Evolutionary conservation across 2,113 vertebrate species (phyloP).

Genomic region (Suricata suricatta): DNA sequence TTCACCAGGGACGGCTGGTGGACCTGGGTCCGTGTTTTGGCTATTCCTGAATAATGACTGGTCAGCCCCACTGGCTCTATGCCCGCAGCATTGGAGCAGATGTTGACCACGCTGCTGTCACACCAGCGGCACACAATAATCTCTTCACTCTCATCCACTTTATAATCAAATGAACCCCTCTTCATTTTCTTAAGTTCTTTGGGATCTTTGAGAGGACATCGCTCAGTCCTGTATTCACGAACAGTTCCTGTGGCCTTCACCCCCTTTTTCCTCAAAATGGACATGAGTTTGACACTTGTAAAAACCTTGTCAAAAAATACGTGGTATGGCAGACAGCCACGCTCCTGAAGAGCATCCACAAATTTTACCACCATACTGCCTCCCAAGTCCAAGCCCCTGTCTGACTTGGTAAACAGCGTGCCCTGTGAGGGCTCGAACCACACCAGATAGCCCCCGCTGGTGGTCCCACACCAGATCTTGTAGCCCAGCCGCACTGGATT

Average conservation of each 20-base stretch:
- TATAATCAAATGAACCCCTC: slow-evolving; percentile 48
- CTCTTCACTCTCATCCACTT: slow-evolving; percentile 59
- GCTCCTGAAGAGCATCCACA: slow-evolving; percentile 49
- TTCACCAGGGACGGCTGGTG: slow-evolving; percentile 42
- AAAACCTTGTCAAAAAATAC: slow-evolving; percentile 67
- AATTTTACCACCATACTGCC: slow-evolving; percentile 65
- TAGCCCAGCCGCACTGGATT: background rate
- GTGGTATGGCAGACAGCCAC: slow-evolving; percentile 58
- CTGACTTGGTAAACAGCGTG: slow-evolving; percentile 41
- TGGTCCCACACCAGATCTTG: slow-evolving; percentile 58
- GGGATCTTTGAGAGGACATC: slow-evolving; percentile 48
- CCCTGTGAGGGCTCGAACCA: slow-evolving; percentile 71
- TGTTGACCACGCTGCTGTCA: background rate
- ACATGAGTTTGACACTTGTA: slow-evolving; percentile 66
- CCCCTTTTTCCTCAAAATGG: slow-evolving; percentile 62
- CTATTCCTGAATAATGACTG: background rate
- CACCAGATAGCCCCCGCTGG: slow-evolving; percentile 65
- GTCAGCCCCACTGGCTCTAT: background rate
- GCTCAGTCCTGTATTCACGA: slow-evolving; percentile 33
- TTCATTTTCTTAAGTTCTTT: slow-evolving; percentile 63
- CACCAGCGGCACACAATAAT: slow-evolving; percentile 59
- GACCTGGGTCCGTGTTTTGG: background rate
- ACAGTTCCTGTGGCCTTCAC: slow-evolving; percentile 68
- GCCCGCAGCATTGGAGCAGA: slow-evolving; percentile 61
- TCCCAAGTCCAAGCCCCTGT: slow-evolving; percentile 55